These are phyloP conservation scores for Tachina lurida DNA, from an alignment of 2,888 invertebrate genomes.

Conservation along the genomic window DNA sequence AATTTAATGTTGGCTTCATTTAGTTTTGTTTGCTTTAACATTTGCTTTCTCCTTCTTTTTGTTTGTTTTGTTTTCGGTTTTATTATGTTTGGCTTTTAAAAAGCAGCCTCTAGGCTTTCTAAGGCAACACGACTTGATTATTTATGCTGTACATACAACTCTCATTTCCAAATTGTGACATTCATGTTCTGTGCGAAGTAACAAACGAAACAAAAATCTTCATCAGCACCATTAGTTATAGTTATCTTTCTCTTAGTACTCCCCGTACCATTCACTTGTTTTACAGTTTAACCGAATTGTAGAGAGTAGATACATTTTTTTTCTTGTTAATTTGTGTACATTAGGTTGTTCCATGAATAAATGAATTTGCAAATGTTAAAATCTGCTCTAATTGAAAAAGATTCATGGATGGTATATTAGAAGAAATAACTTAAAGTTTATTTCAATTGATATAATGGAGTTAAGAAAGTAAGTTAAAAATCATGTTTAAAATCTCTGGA, in stretches of 20 bases:
- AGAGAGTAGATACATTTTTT: slow-evolving; percentile 1
- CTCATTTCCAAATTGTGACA: slow-evolving; percentile 48
- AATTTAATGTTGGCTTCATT: slow-evolving; percentile 70
- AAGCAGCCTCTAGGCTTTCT: slow-evolving; percentile 62
- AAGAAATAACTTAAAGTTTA: too few species aligned
- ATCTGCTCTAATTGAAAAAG: not conserved
- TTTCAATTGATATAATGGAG: too few species aligned
- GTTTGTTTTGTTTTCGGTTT: slow-evolving; percentile 4
- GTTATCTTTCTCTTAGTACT: slow-evolving; percentile 19
- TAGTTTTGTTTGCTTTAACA: slow-evolving; percentile 31
- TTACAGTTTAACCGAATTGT: slow-evolving; percentile 16
- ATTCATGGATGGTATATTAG: too few species aligned
- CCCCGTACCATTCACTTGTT: not conserved
- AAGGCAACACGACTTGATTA: slow-evolving; percentile 59
- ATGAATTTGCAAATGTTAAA: not conserved
- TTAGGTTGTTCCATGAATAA: slow-evolving; percentile 37
- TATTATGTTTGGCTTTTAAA: slow-evolving; percentile 51
- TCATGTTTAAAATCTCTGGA: too few species aligned
- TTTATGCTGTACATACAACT: slow-evolving; percentile 50
- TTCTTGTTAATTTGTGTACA: slow-evolving; percentile 11
- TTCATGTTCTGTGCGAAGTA: slow-evolving; percentile 26
- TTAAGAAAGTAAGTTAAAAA: too few species aligned
- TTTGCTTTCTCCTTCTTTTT: not conserved
- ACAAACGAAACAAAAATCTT: slow-evolving; percentile 45
- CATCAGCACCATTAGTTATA: slow-evolving; percentile 32